Base-by-base conservation (phyloP, 1,140 invertebrate species). In the Melipona quadrifasciata region DNA sequence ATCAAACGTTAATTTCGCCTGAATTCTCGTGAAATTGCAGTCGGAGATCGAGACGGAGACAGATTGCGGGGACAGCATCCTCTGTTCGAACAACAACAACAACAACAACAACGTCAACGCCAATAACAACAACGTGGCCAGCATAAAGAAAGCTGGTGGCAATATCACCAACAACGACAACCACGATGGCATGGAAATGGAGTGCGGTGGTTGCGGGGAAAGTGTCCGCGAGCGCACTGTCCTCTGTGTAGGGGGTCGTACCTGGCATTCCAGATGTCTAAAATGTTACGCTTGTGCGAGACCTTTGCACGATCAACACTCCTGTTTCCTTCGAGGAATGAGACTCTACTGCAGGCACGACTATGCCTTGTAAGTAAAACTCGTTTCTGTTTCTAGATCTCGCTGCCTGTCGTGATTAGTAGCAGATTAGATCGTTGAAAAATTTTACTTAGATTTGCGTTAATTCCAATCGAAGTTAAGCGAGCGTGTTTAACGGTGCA, bases 251-350 rank as follows among this genome's bases (percentile, higher is more conserved):
- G 94, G 94, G 58, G 94, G 94, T 65, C 93, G 94, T 75, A 94
- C 91, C 80, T 95, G 94, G 94, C 94, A 95, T 86, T 94, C 94
- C 27, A 93, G 92, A 86, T 95, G 94, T 90, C 90, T 95, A 19
- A 94, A 92, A 90, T 95, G 94, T 80, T 95, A 91, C 82, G 92
- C 93, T n/a, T 95, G 94, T 85, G 92, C 93, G 39, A 91, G 92
- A 71, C 92, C 94, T 8, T 86, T 95, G 70, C 93, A 95, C 82
- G 94, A 95, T 90, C 94, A 95, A 81, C 94, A 94, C 68, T 94
- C 94, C 16, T 95, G 94, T 80, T 95, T 94, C 86, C 90, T 94
- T 39, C 91, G 93, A 47, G 93, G 94, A 78, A 94, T 93, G 91
- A 89, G 93, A 86, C 87, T 95, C 67, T 95, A 95, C 86, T 95